Conservation (phyloP, 2,113 vertebrate genomes). For the Protomyctophum bolini region DNA sequence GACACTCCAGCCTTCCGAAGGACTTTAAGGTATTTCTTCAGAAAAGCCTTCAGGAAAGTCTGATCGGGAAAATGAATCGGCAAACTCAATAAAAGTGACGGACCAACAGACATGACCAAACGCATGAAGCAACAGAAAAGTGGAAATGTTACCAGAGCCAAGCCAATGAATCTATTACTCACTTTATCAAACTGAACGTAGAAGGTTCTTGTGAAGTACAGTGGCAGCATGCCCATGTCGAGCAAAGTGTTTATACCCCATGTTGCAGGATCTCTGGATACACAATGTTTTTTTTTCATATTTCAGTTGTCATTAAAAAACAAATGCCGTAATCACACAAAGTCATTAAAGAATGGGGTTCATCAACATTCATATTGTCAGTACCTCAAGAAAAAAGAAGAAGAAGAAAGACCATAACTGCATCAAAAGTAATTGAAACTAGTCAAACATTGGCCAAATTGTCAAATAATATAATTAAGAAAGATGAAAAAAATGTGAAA, state of each 20-base stretch:
- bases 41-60: slow-evolving; percentile 44
- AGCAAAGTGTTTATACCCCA: slow-evolving; percentile 68
- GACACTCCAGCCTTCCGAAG: not conserved
- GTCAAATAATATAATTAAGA: too few relatives aligned
- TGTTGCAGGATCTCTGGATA: slow-evolving; percentile 51
- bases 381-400: too few relatives aligned
- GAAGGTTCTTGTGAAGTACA: slow-evolving; percentile 66
- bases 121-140: not conserved
- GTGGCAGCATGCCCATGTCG: slow-evolving; percentile 56
- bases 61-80: slow-evolving; percentile 31
- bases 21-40: slow-evolving; percentile 46
- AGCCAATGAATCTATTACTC: not conserved
- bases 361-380: too few relatives aligned
- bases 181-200: slow-evolving; percentile 66
- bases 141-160: not conserved
- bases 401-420: too few relatives aligned
- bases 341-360: too few relatives aligned
- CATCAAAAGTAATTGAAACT: too few relatives aligned
- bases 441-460: too few relatives aligned
- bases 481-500: too few relatives aligned
- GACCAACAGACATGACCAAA: not conserved
- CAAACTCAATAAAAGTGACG: not conserved
- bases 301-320: not conserved
- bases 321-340: too few relatives aligned
- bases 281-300: not conserved